A percentile compares a stretch with the other conserved stretches of the same genome.
phyloP scores from a whole-genome alignment of 2,113 vertebrate genomes.

The Stigmatopora nigra region DNA sequence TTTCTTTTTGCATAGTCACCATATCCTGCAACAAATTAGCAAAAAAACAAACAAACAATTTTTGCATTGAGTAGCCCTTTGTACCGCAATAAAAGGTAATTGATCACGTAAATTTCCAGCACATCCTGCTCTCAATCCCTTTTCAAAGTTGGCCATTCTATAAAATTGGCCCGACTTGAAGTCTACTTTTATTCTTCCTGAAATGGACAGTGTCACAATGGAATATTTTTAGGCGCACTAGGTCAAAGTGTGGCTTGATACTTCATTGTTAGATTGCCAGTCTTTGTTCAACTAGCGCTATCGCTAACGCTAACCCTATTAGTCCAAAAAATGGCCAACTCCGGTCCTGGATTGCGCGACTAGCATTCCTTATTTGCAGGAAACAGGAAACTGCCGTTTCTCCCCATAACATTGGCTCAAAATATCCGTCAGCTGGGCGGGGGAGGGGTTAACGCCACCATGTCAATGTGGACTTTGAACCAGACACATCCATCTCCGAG shows the following conservation, averaged over 20 bases:
- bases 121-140: background rate
- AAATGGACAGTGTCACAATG: background rate
- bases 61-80: background rate
- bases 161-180: background rate
- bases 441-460: constrained; percentile 41
- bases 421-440: constrained; percentile 16
- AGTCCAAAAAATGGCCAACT: too few species aligned
- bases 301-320: too few species aligned
- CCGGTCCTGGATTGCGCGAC: too few species aligned
- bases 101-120: background rate
- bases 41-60: too few species aligned
- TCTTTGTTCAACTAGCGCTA: too few species aligned
- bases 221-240: constrained; percentile 1
- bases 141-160: background rate
- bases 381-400: constrained; percentile 18
- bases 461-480: constrained; percentile 30
- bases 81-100: too few species aligned
- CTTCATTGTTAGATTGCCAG: too few species aligned
- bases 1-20: too few species aligned
- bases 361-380: constrained; percentile 3
- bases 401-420: constrained; percentile 13
- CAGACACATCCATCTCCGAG: constrained; percentile 25
- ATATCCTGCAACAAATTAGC: too few species aligned
- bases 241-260: background rate
- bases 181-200: too few species aligned